phyloP scores from a whole-genome alignment of 2,797 vertebrate genomes.

The Gobionotothen gibberifrons region DNA sequence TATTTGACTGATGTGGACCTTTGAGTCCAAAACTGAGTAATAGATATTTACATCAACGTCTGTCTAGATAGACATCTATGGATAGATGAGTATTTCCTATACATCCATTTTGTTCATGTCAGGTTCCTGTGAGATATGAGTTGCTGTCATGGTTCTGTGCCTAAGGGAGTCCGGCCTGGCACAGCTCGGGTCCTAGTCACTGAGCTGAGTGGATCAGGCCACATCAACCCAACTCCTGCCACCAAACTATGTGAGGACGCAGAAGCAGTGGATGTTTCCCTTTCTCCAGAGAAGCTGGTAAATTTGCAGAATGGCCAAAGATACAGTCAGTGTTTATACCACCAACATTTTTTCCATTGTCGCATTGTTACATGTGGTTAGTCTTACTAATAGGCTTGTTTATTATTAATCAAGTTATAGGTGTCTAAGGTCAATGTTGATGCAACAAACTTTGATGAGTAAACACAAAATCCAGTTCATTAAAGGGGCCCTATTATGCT shows the following conservation, averaged over 20 bases:
- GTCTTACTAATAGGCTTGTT: neutral
- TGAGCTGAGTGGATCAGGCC: constrained; percentile 84
- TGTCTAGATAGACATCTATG: no score
- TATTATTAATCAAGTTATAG: neutral
- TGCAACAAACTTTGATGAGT: neutral
- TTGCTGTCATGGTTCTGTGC: constrained; percentile 30
- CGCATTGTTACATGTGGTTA: neutral
- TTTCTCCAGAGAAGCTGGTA: constrained; percentile 88
- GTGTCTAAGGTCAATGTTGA: neutral
- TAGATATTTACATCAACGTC: no score
- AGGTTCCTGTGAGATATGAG: constrained; percentile 65
- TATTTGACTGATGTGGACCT: no score
- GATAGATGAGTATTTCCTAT: no score
- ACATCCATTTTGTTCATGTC: neutral
- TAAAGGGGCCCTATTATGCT: neutral
- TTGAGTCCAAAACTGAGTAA: no score
- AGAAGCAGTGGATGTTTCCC: constrained; percentile 80
- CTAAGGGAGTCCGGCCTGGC: constrained; percentile 56
- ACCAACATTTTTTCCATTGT: neutral
- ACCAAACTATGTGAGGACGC: constrained; percentile 59
- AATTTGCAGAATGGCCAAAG: constrained; percentile 34
- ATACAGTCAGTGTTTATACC: neutral
- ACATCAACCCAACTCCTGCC: constrained; percentile 84
- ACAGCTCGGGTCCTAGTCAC: constrained; percentile 82
- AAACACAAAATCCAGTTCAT: constrained; percentile 3